These are phyloP conservation scores for Frankliniella fusca DNA, from an alignment of 2,888 invertebrate species.

Conservation along the genomic window DNA sequence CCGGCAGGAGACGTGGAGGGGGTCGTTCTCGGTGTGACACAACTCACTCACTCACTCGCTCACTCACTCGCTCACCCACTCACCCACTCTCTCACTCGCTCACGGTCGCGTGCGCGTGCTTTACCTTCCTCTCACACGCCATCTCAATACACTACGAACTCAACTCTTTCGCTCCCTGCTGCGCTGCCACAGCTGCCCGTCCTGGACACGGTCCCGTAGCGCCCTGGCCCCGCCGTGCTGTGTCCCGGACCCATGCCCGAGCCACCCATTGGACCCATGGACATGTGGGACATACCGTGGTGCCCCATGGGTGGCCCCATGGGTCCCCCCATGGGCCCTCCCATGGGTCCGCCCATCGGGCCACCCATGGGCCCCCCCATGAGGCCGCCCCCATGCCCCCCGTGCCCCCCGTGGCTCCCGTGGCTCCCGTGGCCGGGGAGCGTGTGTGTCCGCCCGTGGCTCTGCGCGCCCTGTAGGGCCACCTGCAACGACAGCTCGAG, in stretches of 20 bases:
- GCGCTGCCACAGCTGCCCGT: slow-evolving; percentile 17
- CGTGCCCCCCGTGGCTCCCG: slow-evolving; percentile 2
- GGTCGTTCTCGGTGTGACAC: background rate
- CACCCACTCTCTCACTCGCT: background rate
- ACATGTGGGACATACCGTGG: background rate
- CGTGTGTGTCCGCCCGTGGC: slow-evolving; percentile 13
- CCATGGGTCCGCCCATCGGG: background rate
- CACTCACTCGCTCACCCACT: background rate
- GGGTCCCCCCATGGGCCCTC: background rate
- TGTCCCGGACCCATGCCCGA: background rate
- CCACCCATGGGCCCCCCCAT: background rate
- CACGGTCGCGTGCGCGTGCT: too few relatives aligned
- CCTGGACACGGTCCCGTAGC: slow-evolving; percentile 15
- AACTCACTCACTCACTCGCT: background rate
- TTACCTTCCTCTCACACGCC: too few relatives aligned
- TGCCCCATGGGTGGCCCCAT: background rate
- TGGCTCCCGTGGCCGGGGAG: slow-evolving; percentile 1
- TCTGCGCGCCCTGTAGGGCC: slow-evolving; percentile 1
- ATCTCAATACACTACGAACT: background rate
- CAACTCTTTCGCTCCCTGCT: slow-evolving; percentile 13
- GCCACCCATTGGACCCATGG: background rate
- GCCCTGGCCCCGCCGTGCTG: background rate
- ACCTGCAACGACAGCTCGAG: background rate
- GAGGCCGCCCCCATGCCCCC: background rate
- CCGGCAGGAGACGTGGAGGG: background rate